phyloP scores from a whole-genome alignment of 2,888 invertebrate genomes.

The Serripes groenlandicus region DNA sequence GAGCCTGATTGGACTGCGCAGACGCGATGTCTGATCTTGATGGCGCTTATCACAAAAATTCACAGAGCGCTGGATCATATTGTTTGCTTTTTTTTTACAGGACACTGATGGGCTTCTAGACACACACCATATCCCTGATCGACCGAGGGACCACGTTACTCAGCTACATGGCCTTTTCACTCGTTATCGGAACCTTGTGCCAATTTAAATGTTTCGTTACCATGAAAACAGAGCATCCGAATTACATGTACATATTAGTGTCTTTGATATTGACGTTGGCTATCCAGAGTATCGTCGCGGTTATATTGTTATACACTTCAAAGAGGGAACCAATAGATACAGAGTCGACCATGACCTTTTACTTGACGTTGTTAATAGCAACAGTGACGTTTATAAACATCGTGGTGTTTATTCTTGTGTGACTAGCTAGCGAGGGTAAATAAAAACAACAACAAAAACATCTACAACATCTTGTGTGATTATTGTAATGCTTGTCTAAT shows the following conservation, averaged over 20 bases:
- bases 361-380: conserved; percentile 8
- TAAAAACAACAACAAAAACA: too few relatives aligned
- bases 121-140: too few relatives aligned
- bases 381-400: conserved; percentile 19
- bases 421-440: too few relatives aligned
- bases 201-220: conserved; percentile 5
- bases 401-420: conserved; percentile 1
- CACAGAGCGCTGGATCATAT: too few relatives aligned
- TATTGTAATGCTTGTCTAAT: too few relatives aligned
- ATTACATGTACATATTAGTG: background rate
- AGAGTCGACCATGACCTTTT: background rate
- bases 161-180: conserved; percentile 16
- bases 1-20: too few relatives aligned
- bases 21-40: too few relatives aligned
- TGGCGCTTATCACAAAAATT: too few relatives aligned
- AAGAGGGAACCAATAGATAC: background rate
- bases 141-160: background rate
- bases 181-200: conserved; percentile 18
- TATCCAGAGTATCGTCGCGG: conserved; percentile 4
- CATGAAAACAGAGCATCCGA: background rate
- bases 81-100: background rate
- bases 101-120: background rate
- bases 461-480: too few relatives aligned
- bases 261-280: conserved; percentile 4
- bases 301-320: conserved; percentile 1